These are phyloP conservation scores for Drosophila aff. DNA, from an alignment of 1,140 invertebrate genomes.

Conservation along the genomic window DNA sequence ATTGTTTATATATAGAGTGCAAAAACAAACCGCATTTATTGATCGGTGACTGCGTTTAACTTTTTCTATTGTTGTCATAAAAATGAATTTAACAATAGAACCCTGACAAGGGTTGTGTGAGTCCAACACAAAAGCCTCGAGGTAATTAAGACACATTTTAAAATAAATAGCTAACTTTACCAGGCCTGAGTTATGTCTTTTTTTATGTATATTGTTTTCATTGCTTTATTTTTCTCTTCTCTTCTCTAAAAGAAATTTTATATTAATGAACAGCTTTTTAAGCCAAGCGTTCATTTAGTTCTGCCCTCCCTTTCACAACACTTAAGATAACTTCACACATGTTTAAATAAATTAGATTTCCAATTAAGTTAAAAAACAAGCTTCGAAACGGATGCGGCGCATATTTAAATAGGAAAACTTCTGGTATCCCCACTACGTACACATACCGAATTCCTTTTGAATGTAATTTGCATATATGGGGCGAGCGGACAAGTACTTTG, in stretches of 20 bases:
- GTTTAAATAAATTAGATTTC: constrained; percentile 24
- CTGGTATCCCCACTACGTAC: constrained; percentile 8
- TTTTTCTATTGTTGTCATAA: constrained; percentile 3
- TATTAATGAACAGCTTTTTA: neutral
- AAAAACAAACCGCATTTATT: constrained; percentile 1
- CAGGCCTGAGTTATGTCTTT: no score
- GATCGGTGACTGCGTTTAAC: no score
- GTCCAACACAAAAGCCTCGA: neutral
- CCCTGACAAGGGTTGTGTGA: neutral
- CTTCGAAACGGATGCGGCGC: constrained; percentile 3
- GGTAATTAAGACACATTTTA: neutral
- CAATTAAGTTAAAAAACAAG: constrained; percentile 33
- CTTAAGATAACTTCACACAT: constrained; percentile 13
- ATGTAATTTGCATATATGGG: constrained; percentile 77
- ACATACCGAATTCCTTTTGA: constrained; percentile 51
- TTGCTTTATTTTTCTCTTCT: no score
- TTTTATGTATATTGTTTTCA: neutral
- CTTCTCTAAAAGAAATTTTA: no score
- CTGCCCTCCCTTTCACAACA: neutral
- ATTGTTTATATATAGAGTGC: neutral
- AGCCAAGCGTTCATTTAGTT: neutral
- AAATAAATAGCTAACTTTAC: neutral
- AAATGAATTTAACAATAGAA: neutral
- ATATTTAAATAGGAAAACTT: constrained; percentile 46
- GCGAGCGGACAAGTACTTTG: constrained; percentile 41